Percentiles rank a stretch among this genome's conserved stretches.
Conservation (phyloP, 2,888 invertebrate species). For the Lepidonotus clava region DNA sequence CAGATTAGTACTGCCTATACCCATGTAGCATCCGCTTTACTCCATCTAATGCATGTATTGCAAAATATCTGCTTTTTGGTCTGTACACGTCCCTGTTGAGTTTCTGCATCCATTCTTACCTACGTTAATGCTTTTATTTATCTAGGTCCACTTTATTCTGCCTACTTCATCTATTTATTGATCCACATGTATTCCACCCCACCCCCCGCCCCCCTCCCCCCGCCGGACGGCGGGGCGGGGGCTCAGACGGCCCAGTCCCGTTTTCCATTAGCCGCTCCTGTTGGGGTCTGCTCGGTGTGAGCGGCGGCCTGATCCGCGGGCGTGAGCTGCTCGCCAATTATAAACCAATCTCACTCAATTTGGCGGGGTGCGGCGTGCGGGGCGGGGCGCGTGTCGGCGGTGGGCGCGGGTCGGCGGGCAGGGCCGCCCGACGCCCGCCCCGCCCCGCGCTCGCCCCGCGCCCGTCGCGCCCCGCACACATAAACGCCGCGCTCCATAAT, state of each 20-base stretch:
- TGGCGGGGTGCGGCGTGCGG: constrained; percentile 21
- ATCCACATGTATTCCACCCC: neutral
- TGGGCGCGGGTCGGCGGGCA: constrained; percentile 1
- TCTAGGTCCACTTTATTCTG: too few relatives aligned
- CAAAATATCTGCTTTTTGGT: too few relatives aligned
- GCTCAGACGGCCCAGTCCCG: neutral
- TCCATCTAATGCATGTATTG: too few relatives aligned
- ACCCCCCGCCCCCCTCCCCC: neutral
- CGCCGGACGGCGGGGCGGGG: neutral
- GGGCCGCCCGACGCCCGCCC: constrained; percentile 30
- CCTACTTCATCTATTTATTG: neutral
- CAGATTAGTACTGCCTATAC: too few relatives aligned
- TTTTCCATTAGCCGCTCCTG: constrained; percentile 28
- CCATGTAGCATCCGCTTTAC: too few relatives aligned
- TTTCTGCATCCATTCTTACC: too few relatives aligned
- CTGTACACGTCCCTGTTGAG: too few relatives aligned
- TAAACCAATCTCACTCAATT: constrained; percentile 51
- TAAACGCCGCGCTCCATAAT: constrained; percentile 48
- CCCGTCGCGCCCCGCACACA: neutral
- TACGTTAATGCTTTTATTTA: too few relatives aligned
- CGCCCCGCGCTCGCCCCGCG: constrained; percentile 36
- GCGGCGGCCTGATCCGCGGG: constrained; percentile 34
- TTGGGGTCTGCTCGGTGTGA: neutral
- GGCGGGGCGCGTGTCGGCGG: constrained; percentile 31
- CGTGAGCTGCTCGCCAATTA: constrained; percentile 33